A percentile compares a stretch with the other conserved stretches of the same genome.
Conservation (phyloP, 2,797 vertebrate species). For the Rhinophrynus dorsalis region DNA sequence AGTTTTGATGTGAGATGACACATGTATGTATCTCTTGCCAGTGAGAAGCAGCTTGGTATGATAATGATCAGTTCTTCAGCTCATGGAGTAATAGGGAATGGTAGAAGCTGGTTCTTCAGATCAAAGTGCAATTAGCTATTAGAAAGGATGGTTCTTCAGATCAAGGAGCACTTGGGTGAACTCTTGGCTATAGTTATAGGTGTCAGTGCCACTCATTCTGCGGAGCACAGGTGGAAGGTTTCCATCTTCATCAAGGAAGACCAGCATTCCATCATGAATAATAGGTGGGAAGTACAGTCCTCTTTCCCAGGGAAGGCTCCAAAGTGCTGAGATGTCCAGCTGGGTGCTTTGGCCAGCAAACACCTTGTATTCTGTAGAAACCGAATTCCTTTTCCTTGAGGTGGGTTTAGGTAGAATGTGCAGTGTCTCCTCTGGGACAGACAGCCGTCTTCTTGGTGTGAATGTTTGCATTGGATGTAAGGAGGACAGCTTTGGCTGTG, state of each 20-base stretch:
- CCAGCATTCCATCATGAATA: not conserved
- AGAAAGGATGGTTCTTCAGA: not conserved
- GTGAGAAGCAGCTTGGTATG: too few species aligned
- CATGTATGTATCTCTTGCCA: too few species aligned
- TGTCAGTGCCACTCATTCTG: not conserved
- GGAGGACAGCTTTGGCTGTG: slow-evolving; percentile 18
- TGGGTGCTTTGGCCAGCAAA: not conserved
- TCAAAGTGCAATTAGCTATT: too few species aligned
- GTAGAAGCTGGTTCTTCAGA: too few species aligned
- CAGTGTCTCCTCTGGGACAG: slow-evolving; percentile 25
- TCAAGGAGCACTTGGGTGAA: slow-evolving; percentile 30
- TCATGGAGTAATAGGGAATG: too few species aligned
- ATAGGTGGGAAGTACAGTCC: slow-evolving; percentile 30
- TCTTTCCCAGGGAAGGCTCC: slow-evolving; percentile 22
- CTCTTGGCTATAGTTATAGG: slow-evolving; percentile 31
- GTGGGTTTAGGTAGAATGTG: slow-evolving; percentile 20
- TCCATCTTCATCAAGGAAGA: slow-evolving; percentile 27
- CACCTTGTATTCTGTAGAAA: not conserved
- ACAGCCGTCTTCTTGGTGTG: slow-evolving; percentile 20
- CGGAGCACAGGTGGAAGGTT: slow-evolving; percentile 8
- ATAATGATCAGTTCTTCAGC: too few species aligned
- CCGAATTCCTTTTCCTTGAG: slow-evolving; percentile 33
- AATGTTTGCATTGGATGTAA: not conserved
- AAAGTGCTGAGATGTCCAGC: not conserved
- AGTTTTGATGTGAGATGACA: too few species aligned